Evolutionary conservation across 2,797 vertebrate genomes (phyloP), one percentile per base, ranked within the genome.

Genomic region (Mionectes olivaceus): DNA sequence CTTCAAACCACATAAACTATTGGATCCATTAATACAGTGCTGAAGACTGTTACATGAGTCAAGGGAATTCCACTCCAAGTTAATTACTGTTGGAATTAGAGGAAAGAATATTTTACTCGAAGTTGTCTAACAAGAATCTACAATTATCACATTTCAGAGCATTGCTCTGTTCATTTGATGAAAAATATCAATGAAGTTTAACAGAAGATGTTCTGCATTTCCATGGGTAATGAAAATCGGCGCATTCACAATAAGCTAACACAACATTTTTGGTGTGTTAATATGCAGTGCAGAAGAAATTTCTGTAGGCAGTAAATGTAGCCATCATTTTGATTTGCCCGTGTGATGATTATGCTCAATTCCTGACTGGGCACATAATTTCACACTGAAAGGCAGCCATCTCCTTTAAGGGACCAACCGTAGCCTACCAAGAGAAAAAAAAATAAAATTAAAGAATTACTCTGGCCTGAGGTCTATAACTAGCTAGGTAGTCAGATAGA

Each of bases 51-150:
- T 93, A 93, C 86, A 81, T 59, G 90, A 96, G 89, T 95, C 95
- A 89, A 59, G 93, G 83, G 93, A 96, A 93, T 97, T 95, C 88
- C 44, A 92, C 90, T 93, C 91, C 63, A 94, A 95, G 84, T 96
- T 96, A 97, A 96, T 97, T 96, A 96, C 82, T 91, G 88, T 77
- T 96, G 70, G 95, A 97, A 97, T 96, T 96, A 94, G 82, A 93
- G 81, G 56, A 86, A 93, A 79, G 76, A 89, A 85, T 93, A 83
- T 90, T 95, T 91, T 92, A 94, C 84, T 87, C 3, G 0, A 93
- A 96, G 87, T 96, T 93, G 87, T 94, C 83, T 70, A 81, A 92
- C 87, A 94, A 87, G 83, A 94, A 84, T 86, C 71, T 91, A 59
- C 52, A 76, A 49, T 94, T 94, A 95, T 85, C 83, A 94, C 87